Conservation (phyloP, 1,140 invertebrate species). For the Papilio glaucus region DNA sequence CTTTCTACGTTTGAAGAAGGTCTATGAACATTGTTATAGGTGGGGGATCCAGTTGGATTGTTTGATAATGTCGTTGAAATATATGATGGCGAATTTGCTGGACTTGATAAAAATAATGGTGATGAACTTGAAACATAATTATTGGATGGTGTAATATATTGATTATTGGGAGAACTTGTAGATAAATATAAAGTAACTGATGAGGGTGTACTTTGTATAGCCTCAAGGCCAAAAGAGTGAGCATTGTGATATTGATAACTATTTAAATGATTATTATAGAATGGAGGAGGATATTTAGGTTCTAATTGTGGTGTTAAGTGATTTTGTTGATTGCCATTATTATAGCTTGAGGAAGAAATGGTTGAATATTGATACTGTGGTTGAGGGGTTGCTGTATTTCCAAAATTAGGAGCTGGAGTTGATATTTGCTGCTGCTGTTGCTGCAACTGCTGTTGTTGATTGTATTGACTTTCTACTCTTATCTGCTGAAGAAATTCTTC, state of each 20-base stretch:
- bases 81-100: slow-evolving; percentile 69
- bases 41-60: slow-evolving; percentile 58
- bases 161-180: slow-evolving; percentile 64
- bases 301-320: slow-evolving; percentile 63
- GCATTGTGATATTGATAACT: slow-evolving; percentile 61
- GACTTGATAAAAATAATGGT: slow-evolving; percentile 70
- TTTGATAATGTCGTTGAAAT: slow-evolving; percentile 71
- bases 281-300: slow-evolving; percentile 60
- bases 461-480: slow-evolving; percentile 68
- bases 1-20: slow-evolving; percentile 55
- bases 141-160: slow-evolving; percentile 67
- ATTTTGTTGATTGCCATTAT: slow-evolving; percentile 60
- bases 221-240: slow-evolving; percentile 58
- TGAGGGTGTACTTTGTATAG: slow-evolving; percentile 65
- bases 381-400: slow-evolving; percentile 73
- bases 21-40: slow-evolving; percentile 62
- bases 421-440: slow-evolving; percentile 58
- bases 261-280: slow-evolving; percentile 60
- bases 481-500: slow-evolving; percentile 79
- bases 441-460: slow-evolving; percentile 56
- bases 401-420: slow-evolving; percentile 59
- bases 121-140: slow-evolving; percentile 73
- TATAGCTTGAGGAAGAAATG: slow-evolving; percentile 58
- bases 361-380: slow-evolving; percentile 72
- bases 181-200: slow-evolving; percentile 66